phyloP scores from a whole-genome alignment of 1,140 invertebrate genomes.

The Drosophila insularis region DNA sequence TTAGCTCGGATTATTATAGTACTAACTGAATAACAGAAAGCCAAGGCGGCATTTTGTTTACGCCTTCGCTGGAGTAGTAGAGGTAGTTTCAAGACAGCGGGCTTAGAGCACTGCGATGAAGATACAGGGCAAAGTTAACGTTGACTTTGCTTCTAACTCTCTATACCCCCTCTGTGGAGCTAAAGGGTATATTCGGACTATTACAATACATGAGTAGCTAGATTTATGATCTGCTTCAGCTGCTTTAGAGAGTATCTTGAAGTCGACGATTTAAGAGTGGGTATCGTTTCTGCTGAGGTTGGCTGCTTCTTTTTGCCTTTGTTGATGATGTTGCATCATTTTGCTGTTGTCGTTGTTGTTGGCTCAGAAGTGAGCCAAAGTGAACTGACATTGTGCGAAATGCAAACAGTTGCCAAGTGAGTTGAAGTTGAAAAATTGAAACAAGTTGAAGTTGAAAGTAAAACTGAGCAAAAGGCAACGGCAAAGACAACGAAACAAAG shows the following conservation, averaged over 20 bases:
- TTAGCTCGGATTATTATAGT: constrained; percentile 63
- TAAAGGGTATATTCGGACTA: neutral
- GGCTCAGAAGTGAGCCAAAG: constrained; percentile 25
- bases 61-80: constrained; percentile 9
- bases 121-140: neutral
- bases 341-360: neutral
- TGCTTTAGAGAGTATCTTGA: neutral
- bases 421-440: constrained; percentile 57
- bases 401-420: constrained; percentile 51
- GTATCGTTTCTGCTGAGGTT: constrained; percentile 60
- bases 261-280: neutral
- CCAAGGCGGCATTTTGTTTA: constrained; percentile 49
- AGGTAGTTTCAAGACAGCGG: neutral
- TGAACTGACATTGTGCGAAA: constrained; percentile 54
- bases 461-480: constrained; percentile 10
- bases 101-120: neutral
- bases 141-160: constrained; percentile 7
- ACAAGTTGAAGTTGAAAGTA: constrained; percentile 56
- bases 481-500: constrained; percentile 33
- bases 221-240: neutral
- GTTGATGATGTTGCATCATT: constrained; percentile 53
- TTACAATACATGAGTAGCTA: no score
- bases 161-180: neutral
- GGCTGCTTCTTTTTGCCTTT: constrained; percentile 27
- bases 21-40: constrained; percentile 63